phyloP scores from a whole-genome alignment of 2,797 vertebrate genomes.

The Molothrus aeneus region DNA sequence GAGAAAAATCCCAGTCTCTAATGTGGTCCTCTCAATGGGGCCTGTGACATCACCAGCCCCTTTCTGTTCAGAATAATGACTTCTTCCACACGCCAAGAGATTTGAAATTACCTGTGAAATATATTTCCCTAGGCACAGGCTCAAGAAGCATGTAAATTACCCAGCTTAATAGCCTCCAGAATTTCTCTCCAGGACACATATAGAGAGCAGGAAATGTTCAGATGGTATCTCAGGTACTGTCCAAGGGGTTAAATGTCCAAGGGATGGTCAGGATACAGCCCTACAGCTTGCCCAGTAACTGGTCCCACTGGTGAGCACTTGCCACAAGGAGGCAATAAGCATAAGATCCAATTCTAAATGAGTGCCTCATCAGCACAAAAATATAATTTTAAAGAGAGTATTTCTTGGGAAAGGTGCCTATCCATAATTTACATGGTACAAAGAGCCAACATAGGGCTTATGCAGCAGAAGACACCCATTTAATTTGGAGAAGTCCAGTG shows the following conservation, averaged over 20 bases:
- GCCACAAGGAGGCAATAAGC: neutral
- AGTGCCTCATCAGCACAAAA: conserved; percentile 31
- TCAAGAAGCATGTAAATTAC: conserved; percentile 79
- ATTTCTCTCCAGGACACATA: conserved; percentile 32
- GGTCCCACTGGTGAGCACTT: neutral
- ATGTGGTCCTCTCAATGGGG: conserved; percentile 38
- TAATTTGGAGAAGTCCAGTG: neutral
- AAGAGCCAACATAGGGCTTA: neutral
- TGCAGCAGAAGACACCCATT: neutral
- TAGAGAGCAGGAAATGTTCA: conserved; percentile 16
- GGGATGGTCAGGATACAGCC: neutral
- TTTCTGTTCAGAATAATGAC: conserved; percentile 77
- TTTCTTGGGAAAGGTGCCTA: conserved; percentile 40
- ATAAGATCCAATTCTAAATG: neutral
- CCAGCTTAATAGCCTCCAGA: conserved; percentile 74
- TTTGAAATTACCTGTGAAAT: conserved; percentile 84
- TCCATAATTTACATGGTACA: neutral
- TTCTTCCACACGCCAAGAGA: conserved; percentile 74
- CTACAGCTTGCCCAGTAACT: neutral
- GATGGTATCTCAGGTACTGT: neutral
- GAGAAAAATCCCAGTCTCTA: conserved; percentile 38
- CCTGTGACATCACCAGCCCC: conserved; percentile 47
- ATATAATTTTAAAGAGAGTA: conserved; percentile 19
- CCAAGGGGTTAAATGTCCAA: neutral
- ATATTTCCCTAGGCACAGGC: conserved; percentile 72